Percentiles rank a stretch among this genome's conserved stretches.
phyloP scores from a whole-genome alignment of 23 tunicate species.

The Styela clava region DNA sequence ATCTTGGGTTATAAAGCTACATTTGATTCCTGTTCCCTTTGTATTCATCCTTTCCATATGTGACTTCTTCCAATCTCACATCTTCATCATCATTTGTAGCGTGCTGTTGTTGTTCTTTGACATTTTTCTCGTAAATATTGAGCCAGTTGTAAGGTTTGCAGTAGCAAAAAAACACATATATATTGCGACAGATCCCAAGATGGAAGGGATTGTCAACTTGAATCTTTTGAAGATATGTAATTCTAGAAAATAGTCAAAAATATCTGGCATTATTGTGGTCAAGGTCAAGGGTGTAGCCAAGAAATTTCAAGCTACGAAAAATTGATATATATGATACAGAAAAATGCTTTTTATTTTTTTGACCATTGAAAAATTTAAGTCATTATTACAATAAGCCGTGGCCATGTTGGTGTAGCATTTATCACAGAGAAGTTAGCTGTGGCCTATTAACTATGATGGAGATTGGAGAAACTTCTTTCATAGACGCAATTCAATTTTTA shows the following conservation, averaged over 20 bases:
- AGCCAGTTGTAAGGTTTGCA: constrained; percentile 81
- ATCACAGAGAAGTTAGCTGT: too few species aligned
- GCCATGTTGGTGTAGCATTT: not conserved
- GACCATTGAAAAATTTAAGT: not conserved
- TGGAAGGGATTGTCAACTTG: constrained; percentile 70
- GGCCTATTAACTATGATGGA: too few species aligned
- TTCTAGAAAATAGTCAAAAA: constrained; percentile 53
- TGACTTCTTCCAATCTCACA: not conserved
- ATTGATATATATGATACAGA: too few species aligned
- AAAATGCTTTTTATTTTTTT: too few species aligned
- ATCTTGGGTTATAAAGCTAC: too few species aligned
- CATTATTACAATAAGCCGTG: too few species aligned
- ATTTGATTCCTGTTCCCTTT: not conserved
- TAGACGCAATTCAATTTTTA: too few species aligned
- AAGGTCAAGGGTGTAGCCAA: not conserved
- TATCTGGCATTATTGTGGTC: not conserved
- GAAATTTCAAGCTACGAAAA: too few species aligned
- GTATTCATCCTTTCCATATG: not conserved
- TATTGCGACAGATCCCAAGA: constrained; percentile 62
- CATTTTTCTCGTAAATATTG: constrained; percentile 26
- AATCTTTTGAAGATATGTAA: constrained; percentile 64
- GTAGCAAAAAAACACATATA: constrained; percentile 68
- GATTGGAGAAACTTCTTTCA: too few species aligned
- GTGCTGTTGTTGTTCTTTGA: not conserved
- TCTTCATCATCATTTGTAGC: not conserved